Evolutionary conservation across 2,888 invertebrate species (phyloP).

Genomic region (Eilema griseolum): DNA sequence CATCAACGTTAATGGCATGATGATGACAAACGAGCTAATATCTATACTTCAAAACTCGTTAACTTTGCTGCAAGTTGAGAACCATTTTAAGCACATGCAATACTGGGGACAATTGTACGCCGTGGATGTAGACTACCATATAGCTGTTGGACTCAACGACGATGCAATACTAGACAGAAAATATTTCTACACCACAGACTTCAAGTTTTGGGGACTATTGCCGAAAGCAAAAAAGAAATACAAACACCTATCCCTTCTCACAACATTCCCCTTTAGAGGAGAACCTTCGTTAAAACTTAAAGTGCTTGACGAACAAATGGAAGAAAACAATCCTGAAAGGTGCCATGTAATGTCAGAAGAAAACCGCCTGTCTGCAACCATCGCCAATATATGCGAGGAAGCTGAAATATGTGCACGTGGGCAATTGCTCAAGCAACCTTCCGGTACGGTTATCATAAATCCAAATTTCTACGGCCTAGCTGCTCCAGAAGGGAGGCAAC

Average conservation of each 20-base stretch:
- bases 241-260: conserved; percentile 74
- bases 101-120: conserved; percentile 96
- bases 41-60: conserved; percentile 92
- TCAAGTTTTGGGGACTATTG: conserved; percentile 89
- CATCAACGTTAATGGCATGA: conserved; percentile 88
- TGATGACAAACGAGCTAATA: conserved; percentile 91
- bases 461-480: conserved; percentile 90
- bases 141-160: conserved; percentile 92
- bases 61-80: conserved; percentile 92
- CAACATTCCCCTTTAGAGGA: conserved; percentile 81
- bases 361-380: conserved; percentile 90
- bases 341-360: conserved; percentile 91
- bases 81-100: conserved; percentile 93
- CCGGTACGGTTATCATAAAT: conserved; percentile 91
- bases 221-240: conserved; percentile 81
- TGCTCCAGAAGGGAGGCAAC: conserved; percentile 88
- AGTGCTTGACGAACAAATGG: conserved; percentile 79
- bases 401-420: conserved; percentile 93
- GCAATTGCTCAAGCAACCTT: conserved; percentile 91
- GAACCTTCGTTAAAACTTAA: conserved; percentile 84
- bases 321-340: conserved; percentile 72
- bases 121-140: conserved; percentile 92
- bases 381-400: conserved; percentile 91
- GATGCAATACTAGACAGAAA: conserved; percentile 91
- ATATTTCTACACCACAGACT: conserved; percentile 92